Conservation (phyloP, 2,888 invertebrate genomes). For the Parnassius smintheus region DNA sequence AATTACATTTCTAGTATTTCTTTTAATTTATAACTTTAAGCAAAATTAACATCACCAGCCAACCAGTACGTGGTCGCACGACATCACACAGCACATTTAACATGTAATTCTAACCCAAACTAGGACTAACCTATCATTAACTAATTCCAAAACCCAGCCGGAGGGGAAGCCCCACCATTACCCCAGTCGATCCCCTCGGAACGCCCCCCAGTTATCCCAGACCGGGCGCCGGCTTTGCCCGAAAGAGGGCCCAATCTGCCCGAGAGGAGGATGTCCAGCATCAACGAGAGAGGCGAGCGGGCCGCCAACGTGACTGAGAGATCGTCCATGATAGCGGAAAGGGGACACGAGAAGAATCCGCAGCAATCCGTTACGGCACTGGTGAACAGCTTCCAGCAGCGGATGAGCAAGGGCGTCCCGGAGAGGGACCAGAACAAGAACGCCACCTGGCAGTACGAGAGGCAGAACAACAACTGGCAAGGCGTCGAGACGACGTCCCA, state of each 20-base stretch:
- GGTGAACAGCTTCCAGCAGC: constrained; percentile 70
- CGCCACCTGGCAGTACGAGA: constrained; percentile 38
- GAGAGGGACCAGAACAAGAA: constrained; percentile 49
- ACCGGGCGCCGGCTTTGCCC: constrained; percentile 46
- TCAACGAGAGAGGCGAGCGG: neutral
- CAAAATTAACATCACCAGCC: too few species aligned
- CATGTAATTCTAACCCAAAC: neutral
- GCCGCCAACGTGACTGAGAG: constrained; percentile 11
- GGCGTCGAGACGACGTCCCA: constrained; percentile 61
- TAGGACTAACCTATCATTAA: constrained; percentile 7
- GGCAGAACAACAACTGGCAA: constrained; percentile 60
- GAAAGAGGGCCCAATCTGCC: constrained; percentile 48
- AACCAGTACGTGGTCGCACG: too few species aligned
- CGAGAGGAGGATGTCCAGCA: constrained; percentile 36
- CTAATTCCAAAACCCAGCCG: constrained; percentile 32
- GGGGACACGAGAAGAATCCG: constrained; percentile 36
- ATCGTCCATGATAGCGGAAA: constrained; percentile 23
- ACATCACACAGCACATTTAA: neutral
- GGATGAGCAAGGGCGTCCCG: constrained; percentile 52
- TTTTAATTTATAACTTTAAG: too few species aligned
- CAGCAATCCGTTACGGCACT: constrained; percentile 61
- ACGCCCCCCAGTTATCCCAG: constrained; percentile 41
- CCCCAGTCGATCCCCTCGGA: constrained; percentile 58
- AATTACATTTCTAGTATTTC: too few species aligned
- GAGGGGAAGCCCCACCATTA: constrained; percentile 51